Conservation (phyloP, 2,888 invertebrate species). For the Onchidella celtica region DNA sequence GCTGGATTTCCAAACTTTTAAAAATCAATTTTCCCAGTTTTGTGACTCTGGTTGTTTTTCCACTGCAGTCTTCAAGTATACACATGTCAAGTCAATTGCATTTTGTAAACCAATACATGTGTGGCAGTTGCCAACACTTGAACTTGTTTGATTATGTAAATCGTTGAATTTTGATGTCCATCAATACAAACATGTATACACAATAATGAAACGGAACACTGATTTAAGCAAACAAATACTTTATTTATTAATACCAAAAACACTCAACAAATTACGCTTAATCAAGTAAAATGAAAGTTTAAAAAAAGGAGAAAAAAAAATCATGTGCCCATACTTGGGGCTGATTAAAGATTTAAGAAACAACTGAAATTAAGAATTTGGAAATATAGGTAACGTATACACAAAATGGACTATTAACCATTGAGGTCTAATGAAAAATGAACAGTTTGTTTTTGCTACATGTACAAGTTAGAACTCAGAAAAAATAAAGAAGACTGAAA, state of each 20-base stretch:
- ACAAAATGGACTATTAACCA: background rate
- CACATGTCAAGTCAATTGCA: too few species aligned
- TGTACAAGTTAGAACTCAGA: background rate
- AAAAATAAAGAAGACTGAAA: background rate
- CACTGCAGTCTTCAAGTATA: too few species aligned
- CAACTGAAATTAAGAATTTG: slow-evolving; percentile 1
- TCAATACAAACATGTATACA: too few species aligned
- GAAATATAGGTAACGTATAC: slow-evolving; percentile 22
- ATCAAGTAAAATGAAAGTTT: slow-evolving; percentile 33
- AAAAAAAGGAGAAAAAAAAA: slow-evolving; percentile 33
- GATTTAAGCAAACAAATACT: slow-evolving; percentile 47
- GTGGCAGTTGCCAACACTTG: too few species aligned
- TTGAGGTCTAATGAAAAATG: background rate
- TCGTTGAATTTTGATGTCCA: too few species aligned
- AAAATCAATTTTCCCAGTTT: too few species aligned
- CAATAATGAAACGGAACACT: background rate
- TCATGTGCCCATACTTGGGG: slow-evolving; percentile 44
- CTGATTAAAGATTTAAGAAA: slow-evolving; percentile 38
- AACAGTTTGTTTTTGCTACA: background rate
- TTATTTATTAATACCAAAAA: slow-evolving; percentile 48
- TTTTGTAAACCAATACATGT: too few species aligned
- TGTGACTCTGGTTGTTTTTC: too few species aligned
- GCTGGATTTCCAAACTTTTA: too few species aligned
- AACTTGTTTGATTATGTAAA: too few species aligned
- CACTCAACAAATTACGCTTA: slow-evolving; percentile 49